A percentile compares a stretch with the other conserved stretches of the same genome.
These are phyloP conservation scores for Thinocorus orbignyianus DNA, from an alignment of 2,113 vertebrate species.

Conservation along the genomic window DNA sequence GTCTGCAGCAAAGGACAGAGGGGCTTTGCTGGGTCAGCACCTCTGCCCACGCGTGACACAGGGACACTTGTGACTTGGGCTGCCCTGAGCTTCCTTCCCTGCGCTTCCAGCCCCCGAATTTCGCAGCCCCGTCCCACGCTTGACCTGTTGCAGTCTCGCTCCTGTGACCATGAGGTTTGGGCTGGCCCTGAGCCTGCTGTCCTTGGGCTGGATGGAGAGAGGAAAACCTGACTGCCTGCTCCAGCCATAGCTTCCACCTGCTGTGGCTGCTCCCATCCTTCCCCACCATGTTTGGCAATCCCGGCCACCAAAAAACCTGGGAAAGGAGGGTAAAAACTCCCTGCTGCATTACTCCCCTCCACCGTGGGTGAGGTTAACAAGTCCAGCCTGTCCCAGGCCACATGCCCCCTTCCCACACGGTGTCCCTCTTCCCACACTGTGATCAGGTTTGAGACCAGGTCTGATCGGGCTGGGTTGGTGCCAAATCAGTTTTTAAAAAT, in stretches of 20 bases:
- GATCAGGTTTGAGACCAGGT: accelerated
- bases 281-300: neutral
- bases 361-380: neutral
- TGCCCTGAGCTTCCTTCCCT: neutral
- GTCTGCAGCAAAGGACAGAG: accelerated
- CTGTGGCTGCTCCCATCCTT: neutral
- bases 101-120: accelerated
- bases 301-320: neutral
- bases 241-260: neutral
- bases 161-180: neutral
- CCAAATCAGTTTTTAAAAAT: neutral
- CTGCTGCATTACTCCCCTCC: neutral
- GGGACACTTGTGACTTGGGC: neutral
- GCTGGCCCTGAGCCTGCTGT: neutral
- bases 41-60: accelerated
- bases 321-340: neutral
- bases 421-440: accelerated
- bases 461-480: neutral
- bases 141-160: neutral
- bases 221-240: neutral
- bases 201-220: neutral
- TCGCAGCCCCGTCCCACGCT: neutral
- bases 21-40: neutral
- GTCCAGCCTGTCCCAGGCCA: neutral
- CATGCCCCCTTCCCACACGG: too few relatives aligned